These are phyloP conservation scores for Hetaerina titia DNA, from an alignment of 2,888 invertebrate genomes.

Conservation along the genomic window DNA sequence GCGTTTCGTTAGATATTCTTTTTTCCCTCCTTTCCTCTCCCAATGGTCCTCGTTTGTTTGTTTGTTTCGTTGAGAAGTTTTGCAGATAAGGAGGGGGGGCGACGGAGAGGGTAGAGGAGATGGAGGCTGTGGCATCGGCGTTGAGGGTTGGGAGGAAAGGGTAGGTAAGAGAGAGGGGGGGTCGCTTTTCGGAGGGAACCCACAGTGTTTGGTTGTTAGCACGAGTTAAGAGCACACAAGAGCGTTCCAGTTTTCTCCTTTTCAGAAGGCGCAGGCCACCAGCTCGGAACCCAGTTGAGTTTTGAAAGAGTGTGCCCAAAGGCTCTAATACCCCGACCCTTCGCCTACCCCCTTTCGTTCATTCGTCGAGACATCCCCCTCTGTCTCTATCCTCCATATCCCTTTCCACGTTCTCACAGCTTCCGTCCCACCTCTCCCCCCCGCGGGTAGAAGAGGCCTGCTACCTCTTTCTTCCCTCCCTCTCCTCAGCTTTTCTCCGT, in stretches of 20 bases:
- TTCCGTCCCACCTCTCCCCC: not conserved
- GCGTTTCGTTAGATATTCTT: not conserved
- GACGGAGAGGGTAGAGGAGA: not conserved
- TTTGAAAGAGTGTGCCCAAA: slow-evolving; percentile 32
- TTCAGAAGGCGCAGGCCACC: slow-evolving; percentile 11
- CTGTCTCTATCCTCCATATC: not conserved
- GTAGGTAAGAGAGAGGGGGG: not conserved
- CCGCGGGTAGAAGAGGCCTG: not conserved
- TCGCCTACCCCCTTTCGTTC: not conserved
- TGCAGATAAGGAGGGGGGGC: not conserved
- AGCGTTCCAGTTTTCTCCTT: slow-evolving; percentile 25
- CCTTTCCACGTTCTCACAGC: not conserved
- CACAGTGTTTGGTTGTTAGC: slow-evolving; percentile 44
- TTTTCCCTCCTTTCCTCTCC: not conserved
- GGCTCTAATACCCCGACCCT: not conserved
- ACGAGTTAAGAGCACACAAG: slow-evolving; percentile 28
- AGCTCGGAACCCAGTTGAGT: slow-evolving; percentile 7
- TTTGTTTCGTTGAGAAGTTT: slow-evolving; percentile 21
- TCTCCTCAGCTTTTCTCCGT: not conserved
- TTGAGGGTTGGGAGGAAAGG: not conserved
- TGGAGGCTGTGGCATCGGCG: not conserved
- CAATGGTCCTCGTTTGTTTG: not conserved
- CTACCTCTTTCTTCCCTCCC: not conserved
- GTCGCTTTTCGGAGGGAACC: not conserved
- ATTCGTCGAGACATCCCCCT: not conserved